Base-by-base conservation (phyloP, 1,140 invertebrate genomes). In the Trissolcus basalis region DNA sequence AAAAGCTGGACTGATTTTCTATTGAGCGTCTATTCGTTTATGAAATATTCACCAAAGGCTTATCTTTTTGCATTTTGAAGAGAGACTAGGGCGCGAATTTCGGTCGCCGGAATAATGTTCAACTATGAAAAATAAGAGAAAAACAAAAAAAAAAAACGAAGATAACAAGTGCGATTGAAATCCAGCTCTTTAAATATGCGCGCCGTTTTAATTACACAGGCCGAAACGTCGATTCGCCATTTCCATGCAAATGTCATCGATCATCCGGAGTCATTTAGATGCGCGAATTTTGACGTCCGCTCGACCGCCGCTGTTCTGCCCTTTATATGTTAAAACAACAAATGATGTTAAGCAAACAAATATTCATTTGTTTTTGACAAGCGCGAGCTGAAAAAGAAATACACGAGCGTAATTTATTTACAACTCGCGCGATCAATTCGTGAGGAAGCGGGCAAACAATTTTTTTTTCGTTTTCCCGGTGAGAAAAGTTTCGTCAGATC, bases 21-120 rank as follows among this genome's bases (percentile, higher is more conserved):
- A 87, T 87, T 86, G 85, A 86, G 83, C 80, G 80, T 27, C 19
- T 83, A 86, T 86, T 86, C 85, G 85, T 86, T 86, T 86, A 86
- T 86, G 86, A 84, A 87, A 86, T 86, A 87, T 87, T 85, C 82
- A 79, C 19, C 19, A 16, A 67, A 58, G 7, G 47, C 63, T 74
- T 68, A 61, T 67, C 71, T 67, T 56, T 35, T 61, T 51, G 54
- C 49, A 55, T 76, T 59, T 55, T 55, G 50, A 56, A 27, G 48
- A 27, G 16, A 56, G 56, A 51, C 48, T 11, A 13, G 8, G 12
- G 44, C 36, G 61, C 43, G 32, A 60, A 55, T 73, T 68, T 63
- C n/a, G 5, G 14, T 55, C 68, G 10, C 35, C 36, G 36, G 35
- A 7, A 50, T n/a, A 27, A 27, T 27, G 19, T 27, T 27, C 1